Evolutionary conservation across 2,113 vertebrate species (phyloP).

Genomic region (Thamnaconus septentrionalis): DNA sequence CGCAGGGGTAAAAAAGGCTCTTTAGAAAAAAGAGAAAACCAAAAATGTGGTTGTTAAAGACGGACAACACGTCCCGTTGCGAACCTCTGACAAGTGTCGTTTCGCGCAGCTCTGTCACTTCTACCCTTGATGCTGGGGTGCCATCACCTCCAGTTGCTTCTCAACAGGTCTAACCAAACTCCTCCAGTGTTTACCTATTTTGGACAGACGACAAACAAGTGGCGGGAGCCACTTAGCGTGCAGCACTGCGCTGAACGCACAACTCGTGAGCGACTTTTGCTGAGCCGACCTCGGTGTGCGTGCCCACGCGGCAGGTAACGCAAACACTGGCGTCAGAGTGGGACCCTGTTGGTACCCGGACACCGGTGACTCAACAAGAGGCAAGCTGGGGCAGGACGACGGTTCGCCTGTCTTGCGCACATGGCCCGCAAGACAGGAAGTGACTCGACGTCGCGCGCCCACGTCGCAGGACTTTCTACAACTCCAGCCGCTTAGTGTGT

Average conservation of each 20-base stretch:
- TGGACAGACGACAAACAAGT: not conserved
- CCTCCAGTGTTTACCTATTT: not conserved
- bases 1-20: too few species aligned
- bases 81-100: too few species aligned
- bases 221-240: not conserved
- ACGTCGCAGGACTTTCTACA: constrained; percentile 41
- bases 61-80: too few species aligned
- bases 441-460: constrained; percentile 48
- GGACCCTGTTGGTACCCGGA: not conserved
- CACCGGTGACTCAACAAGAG: constrained; percentile 39
- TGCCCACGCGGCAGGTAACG: too few species aligned
- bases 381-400: constrained; percentile 56
- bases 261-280: not conserved
- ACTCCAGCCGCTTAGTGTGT: constrained; percentile 8
- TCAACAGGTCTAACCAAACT: not conserved
- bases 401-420: constrained; percentile 29
- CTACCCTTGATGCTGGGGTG: too few species aligned
- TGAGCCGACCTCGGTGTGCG: too few species aligned
- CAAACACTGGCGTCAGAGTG: not conserved
- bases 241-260: not conserved
- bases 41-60: too few species aligned
- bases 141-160: too few species aligned
- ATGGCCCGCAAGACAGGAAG: constrained; percentile 35
- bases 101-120: too few species aligned
- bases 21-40: too few species aligned